Evolutionary conservation across 2,888 invertebrate species (phyloP).

Genomic region (Amiota minor): DNA sequence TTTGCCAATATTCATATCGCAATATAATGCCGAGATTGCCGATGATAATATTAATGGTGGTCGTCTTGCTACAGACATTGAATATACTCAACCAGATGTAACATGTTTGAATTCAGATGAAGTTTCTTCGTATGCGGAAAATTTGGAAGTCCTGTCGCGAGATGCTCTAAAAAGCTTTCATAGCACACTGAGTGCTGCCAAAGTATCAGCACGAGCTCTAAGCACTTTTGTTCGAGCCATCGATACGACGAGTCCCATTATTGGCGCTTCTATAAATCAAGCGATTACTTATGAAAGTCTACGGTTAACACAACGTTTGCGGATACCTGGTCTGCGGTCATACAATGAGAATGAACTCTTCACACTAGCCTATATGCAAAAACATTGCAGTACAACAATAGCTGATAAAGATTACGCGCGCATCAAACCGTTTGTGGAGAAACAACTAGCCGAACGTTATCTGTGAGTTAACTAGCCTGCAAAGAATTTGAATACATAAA

Average conservation of each 20-base stretch:
- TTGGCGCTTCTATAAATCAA: conserved; percentile 67
- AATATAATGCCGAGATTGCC: conserved; percentile 64
- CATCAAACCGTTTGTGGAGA: conserved; percentile 72
- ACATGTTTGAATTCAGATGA: conserved; percentile 58
- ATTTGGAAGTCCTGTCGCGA: conserved; percentile 57
- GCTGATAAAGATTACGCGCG: conserved; percentile 70
- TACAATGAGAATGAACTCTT: conserved; percentile 71
- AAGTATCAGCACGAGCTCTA: conserved; percentile 67
- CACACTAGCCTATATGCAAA: conserved; percentile 70
- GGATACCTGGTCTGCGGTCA: conserved; percentile 70
- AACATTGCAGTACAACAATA: conserved; percentile 71
- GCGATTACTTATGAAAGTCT: conserved; percentile 66
- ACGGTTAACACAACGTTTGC: conserved; percentile 62
- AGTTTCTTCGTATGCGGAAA: conserved; percentile 45
- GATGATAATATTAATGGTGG: conserved; percentile 46
- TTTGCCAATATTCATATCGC: conserved; percentile 64
- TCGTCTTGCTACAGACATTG: conserved; percentile 47
- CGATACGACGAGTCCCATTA: conserved; percentile 65
- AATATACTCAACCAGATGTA: conserved; percentile 61
- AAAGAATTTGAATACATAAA: no score
- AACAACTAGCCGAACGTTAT: conserved; percentile 69
- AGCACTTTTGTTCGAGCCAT: conserved; percentile 67
- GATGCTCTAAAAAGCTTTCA: conserved; percentile 66
- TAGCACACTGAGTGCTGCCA: conserved; percentile 66
- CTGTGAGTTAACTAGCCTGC: conserved; percentile 59